Evolutionary conservation across 1,140 invertebrate species (phyloP), one percentile per base, ranked within the genome.

Genomic region (Dreissena rostriformis): DNA sequence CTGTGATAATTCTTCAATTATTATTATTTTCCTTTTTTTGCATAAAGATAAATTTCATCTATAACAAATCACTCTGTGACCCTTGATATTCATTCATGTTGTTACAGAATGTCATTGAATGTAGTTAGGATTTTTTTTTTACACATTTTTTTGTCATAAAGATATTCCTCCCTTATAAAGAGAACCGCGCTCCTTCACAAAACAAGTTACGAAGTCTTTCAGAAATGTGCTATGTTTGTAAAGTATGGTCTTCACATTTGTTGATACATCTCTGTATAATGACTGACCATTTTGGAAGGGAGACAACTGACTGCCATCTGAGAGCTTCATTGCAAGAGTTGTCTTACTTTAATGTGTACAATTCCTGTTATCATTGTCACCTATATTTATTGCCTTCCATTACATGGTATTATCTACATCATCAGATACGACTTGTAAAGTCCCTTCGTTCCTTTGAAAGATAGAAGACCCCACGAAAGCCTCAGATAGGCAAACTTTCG

Each of bases 161-260:
- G 70, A 22, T 79, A 49, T 49, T 65, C 77, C 53, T 39, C 28
- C 77, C 65, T 79, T 79, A 53, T 79, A 71, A 79, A 79, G 63
- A 79, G 77, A 79, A 79, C 77, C 77, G 70, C 67, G 65, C 75
- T 81, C 65, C 61, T 74, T 10, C 82, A 72, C 82, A 78, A 61
- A 77, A 84, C 70, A 82, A 78, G 51, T 77, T 84, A 77, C 68
- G 24, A 78, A 71, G 82, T 84, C 82, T 84, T 84, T 84, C 82
- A 84, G 61, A 61, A 82, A 77, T 84, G 74, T 78, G 82, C 74
- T 84, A 78, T 55, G 75, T 84, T 71, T 77, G 74, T 83, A 72
- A 68, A 29, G 53, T 77, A 77, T 84, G 39, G 49, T 55, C 71
- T 77, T 76, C 74, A 83, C 73, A 83, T 83, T 83, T 83, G 81